These are phyloP conservation scores for Odobenus rosmarus DNA, from an alignment of 2,113 vertebrate genomes.

Conservation along the genomic window DNA sequence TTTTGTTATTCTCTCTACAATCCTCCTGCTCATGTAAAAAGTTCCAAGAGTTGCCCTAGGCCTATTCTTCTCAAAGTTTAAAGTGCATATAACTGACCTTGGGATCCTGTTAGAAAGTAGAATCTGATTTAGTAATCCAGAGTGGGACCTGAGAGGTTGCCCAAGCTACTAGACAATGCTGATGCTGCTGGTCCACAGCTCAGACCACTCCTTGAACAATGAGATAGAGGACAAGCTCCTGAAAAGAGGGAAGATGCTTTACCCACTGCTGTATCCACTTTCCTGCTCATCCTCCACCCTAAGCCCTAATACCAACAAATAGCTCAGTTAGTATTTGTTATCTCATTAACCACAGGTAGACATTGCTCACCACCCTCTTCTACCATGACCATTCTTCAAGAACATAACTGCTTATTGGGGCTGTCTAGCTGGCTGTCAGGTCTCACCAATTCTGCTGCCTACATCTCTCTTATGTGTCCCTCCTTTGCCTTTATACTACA, in stretches of 20 bases:
- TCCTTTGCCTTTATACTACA: not conserved
- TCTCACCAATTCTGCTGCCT: not conserved
- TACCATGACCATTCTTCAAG: too few species aligned
- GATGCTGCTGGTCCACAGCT: not conserved
- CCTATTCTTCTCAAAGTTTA: not conserved
- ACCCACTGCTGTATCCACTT: not conserved
- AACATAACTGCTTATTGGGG: not conserved
- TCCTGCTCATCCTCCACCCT: not conserved
- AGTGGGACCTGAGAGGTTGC: not conserved
- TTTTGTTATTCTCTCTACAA: not conserved
- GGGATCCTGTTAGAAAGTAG: not conserved
- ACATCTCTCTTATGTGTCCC: not conserved
- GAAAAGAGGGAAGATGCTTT: not conserved
- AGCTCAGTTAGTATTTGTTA: not conserved
- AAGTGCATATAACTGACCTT: not conserved
- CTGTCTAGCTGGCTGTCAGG: not conserved
- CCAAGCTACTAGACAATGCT: not conserved
- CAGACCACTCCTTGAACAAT: not conserved
- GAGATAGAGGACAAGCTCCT: not conserved
- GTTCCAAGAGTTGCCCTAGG: not conserved
- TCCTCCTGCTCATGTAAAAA: not conserved
- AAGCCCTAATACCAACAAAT: not conserved
- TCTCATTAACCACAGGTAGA: not conserved
- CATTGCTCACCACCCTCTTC: not conserved
- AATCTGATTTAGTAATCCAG: not conserved